Evolutionary conservation across 2,797 vertebrate genomes (phyloP).

Genomic region (Cephalopachus bancanus): DNA sequence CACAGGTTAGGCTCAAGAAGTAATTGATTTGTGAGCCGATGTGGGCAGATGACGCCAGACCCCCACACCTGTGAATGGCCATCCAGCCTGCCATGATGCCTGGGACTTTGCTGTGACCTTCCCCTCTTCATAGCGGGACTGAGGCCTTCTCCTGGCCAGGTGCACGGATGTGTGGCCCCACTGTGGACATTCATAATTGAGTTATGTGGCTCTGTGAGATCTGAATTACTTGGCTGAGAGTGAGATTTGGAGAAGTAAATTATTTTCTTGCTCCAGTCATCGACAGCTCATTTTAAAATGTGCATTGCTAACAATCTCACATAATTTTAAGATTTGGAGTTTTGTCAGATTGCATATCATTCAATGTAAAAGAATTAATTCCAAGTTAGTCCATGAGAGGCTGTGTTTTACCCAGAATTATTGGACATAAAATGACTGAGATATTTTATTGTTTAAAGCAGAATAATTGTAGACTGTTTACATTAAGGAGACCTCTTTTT

Average conservation of each 20-base stretch:
- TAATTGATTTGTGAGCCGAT: constrained; percentile 50
- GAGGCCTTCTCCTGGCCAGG: not conserved
- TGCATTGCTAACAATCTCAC: not conserved
- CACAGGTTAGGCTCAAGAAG: constrained; percentile 37
- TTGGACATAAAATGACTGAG: not conserved
- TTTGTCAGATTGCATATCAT: not conserved
- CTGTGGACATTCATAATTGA: not conserved
- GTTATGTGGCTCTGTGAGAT: not conserved
- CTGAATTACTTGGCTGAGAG: constrained; percentile 13
- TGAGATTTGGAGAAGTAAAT: constrained; percentile 14
- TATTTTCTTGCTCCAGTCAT: not conserved
- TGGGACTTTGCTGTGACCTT: not conserved
- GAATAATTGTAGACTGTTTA: not conserved
- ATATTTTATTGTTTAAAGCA: not conserved
- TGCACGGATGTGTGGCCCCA: not conserved
- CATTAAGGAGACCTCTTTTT: not conserved
- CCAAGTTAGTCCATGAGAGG: not conserved
- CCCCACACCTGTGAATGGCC: not conserved
- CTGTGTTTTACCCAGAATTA: not conserved
- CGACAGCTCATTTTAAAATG: constrained; percentile 14
- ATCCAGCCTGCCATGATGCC: not conserved
- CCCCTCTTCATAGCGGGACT: not conserved
- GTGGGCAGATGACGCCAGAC: not conserved
- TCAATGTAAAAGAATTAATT: constrained; percentile 21
- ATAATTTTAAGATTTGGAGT: constrained; percentile 14